Evolutionary conservation across 2,888 invertebrate species (phyloP).

Genomic region (Notocelia uddmanniana): DNA sequence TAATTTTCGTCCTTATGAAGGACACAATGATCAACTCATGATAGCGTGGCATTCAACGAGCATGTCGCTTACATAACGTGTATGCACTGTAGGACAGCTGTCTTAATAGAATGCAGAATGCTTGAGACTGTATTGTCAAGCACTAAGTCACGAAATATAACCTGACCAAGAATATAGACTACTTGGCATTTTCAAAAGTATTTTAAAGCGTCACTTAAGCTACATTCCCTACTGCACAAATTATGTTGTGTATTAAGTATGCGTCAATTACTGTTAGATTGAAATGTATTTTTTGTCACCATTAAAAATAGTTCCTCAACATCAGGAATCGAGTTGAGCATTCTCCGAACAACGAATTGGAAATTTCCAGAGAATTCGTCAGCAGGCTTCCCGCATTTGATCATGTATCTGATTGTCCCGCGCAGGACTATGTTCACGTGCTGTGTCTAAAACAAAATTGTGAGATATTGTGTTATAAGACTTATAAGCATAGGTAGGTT

Average conservation of each 20-base stretch:
- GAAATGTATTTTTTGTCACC: conserved; percentile 77
- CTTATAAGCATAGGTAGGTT: too few relatives aligned
- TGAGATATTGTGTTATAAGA: conserved; percentile 14
- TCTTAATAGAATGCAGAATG: too few relatives aligned
- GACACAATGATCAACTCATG: neutral
- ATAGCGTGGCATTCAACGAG: too few relatives aligned
- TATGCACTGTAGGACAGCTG: too few relatives aligned
- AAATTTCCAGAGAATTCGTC: conserved; percentile 93
- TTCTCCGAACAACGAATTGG: conserved; percentile 90
- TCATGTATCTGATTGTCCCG: conserved; percentile 94
- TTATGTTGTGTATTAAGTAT: neutral
- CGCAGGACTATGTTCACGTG: conserved; percentile 94
- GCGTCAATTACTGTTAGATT: neutral
- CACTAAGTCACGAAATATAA: too few relatives aligned
- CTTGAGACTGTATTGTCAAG: too few relatives aligned
- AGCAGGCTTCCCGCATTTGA: conserved; percentile 89
- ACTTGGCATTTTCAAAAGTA: too few relatives aligned
- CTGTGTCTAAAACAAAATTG: conserved; percentile 85
- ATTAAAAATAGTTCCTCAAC: conserved; percentile 93
- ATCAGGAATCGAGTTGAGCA: conserved; percentile 91
- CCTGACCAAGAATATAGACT: too few relatives aligned
- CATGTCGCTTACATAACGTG: too few relatives aligned
- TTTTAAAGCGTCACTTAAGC: too few relatives aligned
- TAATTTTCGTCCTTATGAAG: conserved; percentile 1
- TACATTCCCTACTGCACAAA: too few relatives aligned